phyloP scores from a whole-genome alignment of 2,113 vertebrate species.

The Sinocyclocheilus rhinocerous region DNA sequence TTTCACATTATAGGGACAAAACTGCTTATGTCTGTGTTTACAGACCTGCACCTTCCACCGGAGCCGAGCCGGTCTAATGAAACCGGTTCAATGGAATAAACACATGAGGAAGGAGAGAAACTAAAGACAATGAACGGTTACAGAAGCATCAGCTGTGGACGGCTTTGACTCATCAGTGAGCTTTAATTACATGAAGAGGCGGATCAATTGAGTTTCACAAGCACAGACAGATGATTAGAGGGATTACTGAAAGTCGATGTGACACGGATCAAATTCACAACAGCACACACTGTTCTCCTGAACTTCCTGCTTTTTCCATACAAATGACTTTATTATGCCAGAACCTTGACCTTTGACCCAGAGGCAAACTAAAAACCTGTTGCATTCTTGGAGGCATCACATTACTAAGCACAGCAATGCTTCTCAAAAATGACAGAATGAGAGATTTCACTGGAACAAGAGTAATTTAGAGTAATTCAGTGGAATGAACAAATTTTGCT shows the following conservation, averaged over 20 bases:
- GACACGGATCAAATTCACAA: no score
- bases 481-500: not conserved
- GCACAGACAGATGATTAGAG: conserved; percentile 69
- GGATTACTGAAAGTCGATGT: conserved; percentile 71
- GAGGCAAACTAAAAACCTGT: not conserved
- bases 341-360: not conserved
- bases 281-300: no score
- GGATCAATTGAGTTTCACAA: conserved; percentile 71
- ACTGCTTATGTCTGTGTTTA: not conserved
- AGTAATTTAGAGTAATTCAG: no score
- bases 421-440: no score
- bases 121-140: not conserved
- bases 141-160: not conserved
- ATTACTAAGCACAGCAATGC: no score
- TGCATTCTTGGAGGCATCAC: conserved; percentile 2
- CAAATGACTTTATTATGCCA: not conserved
- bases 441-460: not conserved
- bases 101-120: not conserved
- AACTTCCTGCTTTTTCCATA: not conserved
- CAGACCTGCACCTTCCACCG: not conserved
- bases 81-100: no score
- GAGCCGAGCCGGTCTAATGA: not conserved
- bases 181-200: conserved; percentile 77
- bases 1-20: not conserved
- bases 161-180: conserved; percentile 50